Evolutionary conservation across 1,140 invertebrate species (phyloP).

Genomic region (Ceratosolen fusciceps): DNA sequence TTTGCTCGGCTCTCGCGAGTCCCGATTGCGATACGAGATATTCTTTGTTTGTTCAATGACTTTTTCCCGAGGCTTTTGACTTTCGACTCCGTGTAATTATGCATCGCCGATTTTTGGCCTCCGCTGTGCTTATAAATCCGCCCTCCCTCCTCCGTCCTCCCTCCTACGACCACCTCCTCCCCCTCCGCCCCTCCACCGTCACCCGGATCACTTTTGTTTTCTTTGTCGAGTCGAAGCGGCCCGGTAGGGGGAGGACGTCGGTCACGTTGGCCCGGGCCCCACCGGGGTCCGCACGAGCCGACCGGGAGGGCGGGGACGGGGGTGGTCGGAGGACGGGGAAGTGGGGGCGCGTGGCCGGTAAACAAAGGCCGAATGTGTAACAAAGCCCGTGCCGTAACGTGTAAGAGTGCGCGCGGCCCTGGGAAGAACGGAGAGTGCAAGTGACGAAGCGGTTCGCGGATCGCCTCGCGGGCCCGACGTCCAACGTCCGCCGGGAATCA

Average conservation of each 20-base stretch:
- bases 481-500: slow-evolving; percentile 22
- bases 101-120: too few species aligned
- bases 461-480: not conserved
- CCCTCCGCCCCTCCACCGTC: too few species aligned
- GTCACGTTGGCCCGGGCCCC: not conserved
- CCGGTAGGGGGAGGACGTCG: not conserved
- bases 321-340: not conserved
- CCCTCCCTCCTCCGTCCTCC: too few species aligned
- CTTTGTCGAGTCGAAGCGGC: too few species aligned
- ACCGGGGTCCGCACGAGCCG: not conserved
- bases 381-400: not conserved
- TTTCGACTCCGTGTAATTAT: not conserved
- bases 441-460: slow-evolving; percentile 32
- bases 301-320: not conserved
- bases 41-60: not conserved
- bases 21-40: not conserved
- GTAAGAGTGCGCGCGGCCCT: not conserved
- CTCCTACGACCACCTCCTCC: too few species aligned
- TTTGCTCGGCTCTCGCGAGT: not conserved
- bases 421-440: slow-evolving; percentile 46
- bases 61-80: not conserved
- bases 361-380: slow-evolving; percentile 46
- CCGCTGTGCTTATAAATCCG: too few species aligned
- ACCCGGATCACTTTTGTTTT: too few species aligned
- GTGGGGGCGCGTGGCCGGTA: too few species aligned